Base-by-base conservation (phyloP, 1,140 invertebrate genomes). In the Pinna nobilis region DNA sequence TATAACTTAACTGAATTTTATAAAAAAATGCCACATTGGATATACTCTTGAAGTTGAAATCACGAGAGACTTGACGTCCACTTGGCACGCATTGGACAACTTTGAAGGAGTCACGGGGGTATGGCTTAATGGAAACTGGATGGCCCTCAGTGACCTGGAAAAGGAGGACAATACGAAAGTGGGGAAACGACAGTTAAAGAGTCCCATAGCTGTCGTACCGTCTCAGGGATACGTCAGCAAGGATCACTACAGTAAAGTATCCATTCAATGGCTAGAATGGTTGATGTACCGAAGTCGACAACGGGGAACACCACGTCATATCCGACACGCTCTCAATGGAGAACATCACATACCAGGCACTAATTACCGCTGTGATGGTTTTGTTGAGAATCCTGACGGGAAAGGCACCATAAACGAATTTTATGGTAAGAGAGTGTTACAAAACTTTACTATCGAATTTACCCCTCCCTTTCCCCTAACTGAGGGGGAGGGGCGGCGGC, bases 241-340 rank as follows among this genome's bases (percentile, higher is more conserved):
- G 15, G 55, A 73, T 20, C 25, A 66, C n/a, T 73, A 50, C 49
- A 68, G 55, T 47, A 68, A 61, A 44, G 15, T 44, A n/a, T 69
- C 73, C 20, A 70, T 70, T 23, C 49, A 65, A 35, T 75, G 71
- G 64, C 44, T 74, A 57, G 71, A 74, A 33, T 70, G 67, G 67
- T 1, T 51, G 1, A 51, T 51, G 32, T 25, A 74, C 18, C 32
- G 47, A 18, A 47, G 61, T 47, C 59, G 51, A 47, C 32, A 44
- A 30, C 2, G 35, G 9, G 70, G 61, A 15, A 49, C 20, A 57
- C 53, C 30, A n/a, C 3, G n/a, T 7, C 35, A 63, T 37, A 74
- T 74, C 28, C 51, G 57, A 3, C 71, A 74, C 35, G 71, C 71
- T 23, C 65, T 74, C 23, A 74, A 74, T 49, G 71, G 65, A 44